These are phyloP conservation scores for Rafetus swinhoei DNA, from an alignment of 2,113 vertebrate species.

Conservation along the genomic window DNA sequence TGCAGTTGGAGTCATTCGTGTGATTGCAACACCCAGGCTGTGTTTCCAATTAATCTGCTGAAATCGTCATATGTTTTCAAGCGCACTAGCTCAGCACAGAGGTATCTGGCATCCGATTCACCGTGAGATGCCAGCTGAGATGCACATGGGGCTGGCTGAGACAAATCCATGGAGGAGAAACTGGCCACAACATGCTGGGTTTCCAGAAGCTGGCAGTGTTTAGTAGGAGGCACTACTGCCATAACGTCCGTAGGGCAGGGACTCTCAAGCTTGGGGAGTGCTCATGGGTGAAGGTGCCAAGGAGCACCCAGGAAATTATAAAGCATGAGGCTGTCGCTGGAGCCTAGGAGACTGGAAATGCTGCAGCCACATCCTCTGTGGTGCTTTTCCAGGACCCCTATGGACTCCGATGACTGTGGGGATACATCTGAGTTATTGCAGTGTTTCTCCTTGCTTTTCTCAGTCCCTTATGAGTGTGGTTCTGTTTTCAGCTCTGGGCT, in stretches of 20 bases:
- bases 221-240: background rate
- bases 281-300: background rate
- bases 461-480: background rate
- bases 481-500: background rate
- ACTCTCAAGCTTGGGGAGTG: background rate
- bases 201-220: background rate
- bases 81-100: constrained; percentile 33
- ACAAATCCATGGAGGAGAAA: background rate
- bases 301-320: background rate
- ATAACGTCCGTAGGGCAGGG: background rate
- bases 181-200: background rate
- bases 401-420: background rate
- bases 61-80: constrained; percentile 57
- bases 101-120: background rate
- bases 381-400: background rate
- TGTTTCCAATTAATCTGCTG: constrained; percentile 75
- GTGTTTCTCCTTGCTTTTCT: background rate
- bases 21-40: constrained; percentile 74
- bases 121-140: constrained; percentile 14
- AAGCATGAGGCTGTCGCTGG: background rate
- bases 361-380: background rate
- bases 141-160: background rate
- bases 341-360: background rate
- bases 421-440: background rate
- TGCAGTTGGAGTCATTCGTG: constrained; percentile 66